Conservation (phyloP, 2,888 invertebrate genomes). For the Parochlus steinenii region DNA sequence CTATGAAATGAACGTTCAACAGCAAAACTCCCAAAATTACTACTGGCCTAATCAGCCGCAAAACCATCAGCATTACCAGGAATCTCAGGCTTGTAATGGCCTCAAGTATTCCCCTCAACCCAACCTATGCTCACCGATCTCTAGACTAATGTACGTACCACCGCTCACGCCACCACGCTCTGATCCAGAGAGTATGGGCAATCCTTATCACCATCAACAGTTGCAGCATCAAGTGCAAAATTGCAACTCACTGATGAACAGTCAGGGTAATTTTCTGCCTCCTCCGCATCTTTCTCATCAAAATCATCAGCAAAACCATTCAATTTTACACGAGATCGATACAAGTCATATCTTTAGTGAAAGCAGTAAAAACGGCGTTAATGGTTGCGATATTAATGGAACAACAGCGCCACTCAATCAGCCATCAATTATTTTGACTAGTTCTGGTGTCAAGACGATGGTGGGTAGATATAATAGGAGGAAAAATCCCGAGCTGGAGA, state of each 20-base stretch:
- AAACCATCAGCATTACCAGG: slow-evolving; percentile 17
- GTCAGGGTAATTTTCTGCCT: slow-evolving; percentile 15
- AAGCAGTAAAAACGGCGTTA: slow-evolving; percentile 12
- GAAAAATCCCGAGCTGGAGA: slow-evolving; percentile 93
- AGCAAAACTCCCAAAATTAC: slow-evolving; percentile 14
- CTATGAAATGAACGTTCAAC: slow-evolving; percentile 17
- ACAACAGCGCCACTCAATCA: slow-evolving; percentile 20
- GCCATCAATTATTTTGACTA: slow-evolving; percentile 19
- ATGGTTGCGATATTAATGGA: slow-evolving; percentile 14
- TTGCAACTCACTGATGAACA: slow-evolving; percentile 18
- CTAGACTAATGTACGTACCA: slow-evolving; percentile 59
- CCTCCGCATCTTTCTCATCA: slow-evolving; percentile 11
- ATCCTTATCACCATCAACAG: slow-evolving; percentile 42
- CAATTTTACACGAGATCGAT: slow-evolving; percentile 12
- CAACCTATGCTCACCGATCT: slow-evolving; percentile 24
- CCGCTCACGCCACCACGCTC: slow-evolving; percentile 78
- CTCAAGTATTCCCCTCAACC: slow-evolving; percentile 13
- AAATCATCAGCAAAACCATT: slow-evolving; percentile 12
- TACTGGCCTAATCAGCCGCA: slow-evolving; percentile 17
- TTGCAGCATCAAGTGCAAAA: slow-evolving; percentile 21
- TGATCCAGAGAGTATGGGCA: slow-evolving; percentile 70
- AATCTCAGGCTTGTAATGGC: slow-evolving; percentile 18
- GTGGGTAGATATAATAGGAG: slow-evolving; percentile 71
- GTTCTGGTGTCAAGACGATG: slow-evolving; percentile 27
- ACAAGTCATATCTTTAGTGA: slow-evolving; percentile 8